phyloP scores from a whole-genome alignment of 2,797 vertebrate genomes.

The Oreortyx pictus region DNA sequence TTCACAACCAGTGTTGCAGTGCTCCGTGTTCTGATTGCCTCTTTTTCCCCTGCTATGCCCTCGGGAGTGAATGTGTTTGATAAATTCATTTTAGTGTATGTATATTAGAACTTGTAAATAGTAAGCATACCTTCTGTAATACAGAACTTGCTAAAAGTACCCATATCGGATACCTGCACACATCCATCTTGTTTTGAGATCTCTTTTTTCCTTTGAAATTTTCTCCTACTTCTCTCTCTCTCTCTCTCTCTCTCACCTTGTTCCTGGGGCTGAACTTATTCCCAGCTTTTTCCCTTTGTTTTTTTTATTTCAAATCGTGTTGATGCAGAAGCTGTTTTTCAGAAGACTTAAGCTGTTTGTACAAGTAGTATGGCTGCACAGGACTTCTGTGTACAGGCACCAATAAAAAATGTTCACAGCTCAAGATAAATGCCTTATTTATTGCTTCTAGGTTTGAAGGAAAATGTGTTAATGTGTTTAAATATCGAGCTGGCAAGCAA shows the following conservation, averaged over 20 bases:
- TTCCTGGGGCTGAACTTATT: background rate
- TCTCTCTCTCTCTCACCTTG: background rate
- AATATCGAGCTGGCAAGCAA: background rate
- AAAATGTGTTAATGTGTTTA: fast-evolving
- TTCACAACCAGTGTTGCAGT: conserved; percentile 2
- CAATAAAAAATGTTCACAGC: background rate
- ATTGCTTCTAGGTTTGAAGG: background rate
- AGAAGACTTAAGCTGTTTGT: background rate
- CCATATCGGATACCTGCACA: background rate
- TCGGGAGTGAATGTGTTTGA: background rate
- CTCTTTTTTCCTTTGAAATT: background rate
- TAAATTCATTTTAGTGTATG: background rate
- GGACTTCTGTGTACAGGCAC: background rate
- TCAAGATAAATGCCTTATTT: background rate
- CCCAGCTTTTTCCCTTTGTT: background rate
- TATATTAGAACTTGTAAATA: background rate
- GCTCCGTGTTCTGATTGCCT: background rate
- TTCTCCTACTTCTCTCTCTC: background rate
- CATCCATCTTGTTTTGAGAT: background rate
- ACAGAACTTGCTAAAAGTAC: background rate
- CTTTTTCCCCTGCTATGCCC: fast-evolving
- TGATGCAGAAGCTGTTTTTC: background rate
- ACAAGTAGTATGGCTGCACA: background rate
- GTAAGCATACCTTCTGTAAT: background rate
- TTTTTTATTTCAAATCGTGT: background rate